Evolutionary conservation across 2,797 vertebrate genomes (phyloP), one percentile per base, ranked within the genome.

Genomic region (Etheostoma perlongum): DNA sequence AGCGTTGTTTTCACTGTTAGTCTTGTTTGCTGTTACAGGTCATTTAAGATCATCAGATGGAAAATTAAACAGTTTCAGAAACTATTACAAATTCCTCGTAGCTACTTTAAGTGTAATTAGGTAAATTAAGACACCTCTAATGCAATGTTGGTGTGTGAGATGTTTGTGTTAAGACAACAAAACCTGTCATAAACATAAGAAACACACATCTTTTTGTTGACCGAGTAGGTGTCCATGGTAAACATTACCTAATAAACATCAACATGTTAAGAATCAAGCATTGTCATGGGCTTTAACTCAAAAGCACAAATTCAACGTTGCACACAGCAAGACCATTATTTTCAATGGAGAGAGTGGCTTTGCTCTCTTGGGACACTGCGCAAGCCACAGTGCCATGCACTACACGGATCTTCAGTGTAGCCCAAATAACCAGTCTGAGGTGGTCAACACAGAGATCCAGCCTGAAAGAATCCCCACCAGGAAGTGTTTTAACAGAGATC

Each of bases 401-500:
- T 2, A 14, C 46, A 14, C 21, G 53, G 49, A 16, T 52, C n/a
- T 59, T 59, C 54, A 58, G 30, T 14, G 18, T n/a, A 8, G 30
- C 66, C 23, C 27, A 44, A 15, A 63, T 58, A 18, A 36, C 49
- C 13, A 8, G 44, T 47, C 60, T 74, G 0, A 13, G 44, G 25
- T 10, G 19, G 11, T 5, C 25, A 64, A 27, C 64, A n/a, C 36
- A 11, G 9, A 33, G 66, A 16, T 15, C 19, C 27, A 55, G 57
- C 25, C 49, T 25, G 18, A 60, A 40, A 71, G 52, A 52, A 36
- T 21, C 63, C 66, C 68, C 70, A 30, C 65, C 64, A 74, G 52
- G 59, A 67, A 58, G 63, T 15, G 53, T 72, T 74, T 58, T 36
- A 57, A 6, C 59, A 65, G 71, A 70, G 59, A 76, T 70, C 89